These are phyloP conservation scores for Gymnocypris eckloni DNA, from an alignment of 2,797 vertebrate species.

Conservation along the genomic window DNA sequence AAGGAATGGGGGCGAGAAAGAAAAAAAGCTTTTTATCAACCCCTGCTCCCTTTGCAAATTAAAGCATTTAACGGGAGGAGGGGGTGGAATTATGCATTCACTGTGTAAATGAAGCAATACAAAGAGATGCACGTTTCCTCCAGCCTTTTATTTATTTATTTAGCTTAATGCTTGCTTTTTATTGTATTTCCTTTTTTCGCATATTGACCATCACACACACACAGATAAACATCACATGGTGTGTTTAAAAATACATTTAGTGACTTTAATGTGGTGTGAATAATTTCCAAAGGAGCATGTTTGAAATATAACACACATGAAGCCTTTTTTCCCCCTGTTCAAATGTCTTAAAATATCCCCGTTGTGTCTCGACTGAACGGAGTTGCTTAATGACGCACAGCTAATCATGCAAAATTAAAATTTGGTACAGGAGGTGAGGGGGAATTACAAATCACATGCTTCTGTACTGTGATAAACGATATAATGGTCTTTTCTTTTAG, in stretches of 20 bases:
- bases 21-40: constrained; percentile 86
- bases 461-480: constrained; percentile 90
- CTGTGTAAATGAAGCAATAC: constrained; percentile 94
- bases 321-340: constrained; percentile 62
- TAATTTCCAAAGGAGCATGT: constrained; percentile 18
- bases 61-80: constrained; percentile 81
- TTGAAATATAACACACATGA: constrained; percentile 68
- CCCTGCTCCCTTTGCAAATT: constrained; percentile 95
- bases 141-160: constrained; percentile 34
- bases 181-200: neutral
- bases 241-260: constrained; percentile 6
- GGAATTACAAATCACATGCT: constrained; percentile 91
- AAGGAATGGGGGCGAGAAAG: neutral
- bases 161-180: constrained; percentile 59
- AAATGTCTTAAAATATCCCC: constrained; percentile 87
- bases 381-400: constrained; percentile 98
- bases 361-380: constrained; percentile 85
- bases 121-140: constrained; percentile 81
- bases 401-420: constrained; percentile 99
- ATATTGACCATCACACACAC: neutral
- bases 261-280: constrained; percentile 2
- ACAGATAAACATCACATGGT: neutral
- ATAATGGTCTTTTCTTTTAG: constrained; percentile 90
- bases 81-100: constrained; percentile 86
- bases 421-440: constrained; percentile 80